Percentiles rank a stretch among this genome's conserved stretches.
Evolutionary conservation across 2,113 vertebrate genomes (phyloP).

Genomic region (Urocitellus parryii): DNA sequence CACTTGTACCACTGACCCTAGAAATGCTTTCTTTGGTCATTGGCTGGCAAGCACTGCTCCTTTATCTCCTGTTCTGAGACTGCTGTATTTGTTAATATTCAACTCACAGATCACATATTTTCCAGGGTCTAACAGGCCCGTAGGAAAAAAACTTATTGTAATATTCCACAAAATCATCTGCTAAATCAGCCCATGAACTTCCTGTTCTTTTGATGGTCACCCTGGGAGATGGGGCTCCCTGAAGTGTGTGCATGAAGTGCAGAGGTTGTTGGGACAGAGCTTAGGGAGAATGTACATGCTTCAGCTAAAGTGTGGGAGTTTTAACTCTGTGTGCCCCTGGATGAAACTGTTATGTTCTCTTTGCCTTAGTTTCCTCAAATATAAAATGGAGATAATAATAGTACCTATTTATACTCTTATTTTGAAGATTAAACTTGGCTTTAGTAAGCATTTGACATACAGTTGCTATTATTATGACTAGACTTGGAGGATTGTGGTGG

Average conservation of each 20-base stretch:
- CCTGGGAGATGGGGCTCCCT: not conserved
- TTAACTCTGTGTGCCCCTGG: not conserved
- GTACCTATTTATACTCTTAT: not conserved
- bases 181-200: not conserved
- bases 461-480: not conserved
- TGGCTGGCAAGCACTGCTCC: not conserved
- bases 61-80: not conserved
- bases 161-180: not conserved
- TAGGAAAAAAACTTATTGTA: not conserved
- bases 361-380: not conserved
- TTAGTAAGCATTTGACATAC: not conserved
- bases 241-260: not conserved
- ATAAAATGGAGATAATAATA: not conserved
- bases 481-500: not conserved
- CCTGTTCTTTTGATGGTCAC: not conserved
- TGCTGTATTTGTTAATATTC: conserved; percentile 46
- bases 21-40: conserved; percentile 21
- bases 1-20: not conserved
- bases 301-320: not conserved
- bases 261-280: not conserved
- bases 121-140: not conserved
- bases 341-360: not conserved
- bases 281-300: not conserved
- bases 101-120: not conserved
- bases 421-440: not conserved